Percentiles rank a stretch among this genome's conserved stretches.
Evolutionary conservation across 2,113 vertebrate species (phyloP).

Genomic region (Conger conger): DNA sequence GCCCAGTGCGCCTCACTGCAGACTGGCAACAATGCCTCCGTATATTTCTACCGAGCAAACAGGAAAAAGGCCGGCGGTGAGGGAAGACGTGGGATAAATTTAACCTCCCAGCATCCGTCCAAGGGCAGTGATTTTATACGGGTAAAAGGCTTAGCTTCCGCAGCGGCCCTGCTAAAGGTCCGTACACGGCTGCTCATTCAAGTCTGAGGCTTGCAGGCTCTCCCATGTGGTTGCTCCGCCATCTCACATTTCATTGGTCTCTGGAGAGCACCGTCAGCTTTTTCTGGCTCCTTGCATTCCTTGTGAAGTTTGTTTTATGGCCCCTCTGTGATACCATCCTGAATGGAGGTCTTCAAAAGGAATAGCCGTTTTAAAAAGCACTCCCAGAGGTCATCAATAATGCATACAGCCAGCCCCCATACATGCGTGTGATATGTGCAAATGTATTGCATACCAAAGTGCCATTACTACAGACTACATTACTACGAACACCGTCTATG

Average conservation of each 20-base stretch:
- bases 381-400: neutral
- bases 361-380: neutral
- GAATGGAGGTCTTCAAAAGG: neutral
- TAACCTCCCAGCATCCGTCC: constrained; percentile 1
- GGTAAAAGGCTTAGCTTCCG: neutral
- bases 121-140: neutral
- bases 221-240: neutral
- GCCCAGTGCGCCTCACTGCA: neutral
- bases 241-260: neutral
- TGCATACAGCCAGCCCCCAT: no score
- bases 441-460: neutral
- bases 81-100: constrained; percentile 10
- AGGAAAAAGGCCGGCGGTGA: constrained; percentile 3
- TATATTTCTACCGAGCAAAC: neutral
- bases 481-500: neutral
- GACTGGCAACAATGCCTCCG: neutral
- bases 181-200: neutral
- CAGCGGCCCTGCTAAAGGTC: neutral
- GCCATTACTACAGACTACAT: neutral
- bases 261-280: neutral
- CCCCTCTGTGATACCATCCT: neutral
- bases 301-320: neutral
- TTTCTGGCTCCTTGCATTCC: neutral
- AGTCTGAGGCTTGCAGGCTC: neutral
- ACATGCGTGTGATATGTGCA: neutral